Evolutionary conservation across 2,113 vertebrate species (phyloP), one percentile per base, ranked within the genome.

Genomic region (Acinonyx jubatus): DNA sequence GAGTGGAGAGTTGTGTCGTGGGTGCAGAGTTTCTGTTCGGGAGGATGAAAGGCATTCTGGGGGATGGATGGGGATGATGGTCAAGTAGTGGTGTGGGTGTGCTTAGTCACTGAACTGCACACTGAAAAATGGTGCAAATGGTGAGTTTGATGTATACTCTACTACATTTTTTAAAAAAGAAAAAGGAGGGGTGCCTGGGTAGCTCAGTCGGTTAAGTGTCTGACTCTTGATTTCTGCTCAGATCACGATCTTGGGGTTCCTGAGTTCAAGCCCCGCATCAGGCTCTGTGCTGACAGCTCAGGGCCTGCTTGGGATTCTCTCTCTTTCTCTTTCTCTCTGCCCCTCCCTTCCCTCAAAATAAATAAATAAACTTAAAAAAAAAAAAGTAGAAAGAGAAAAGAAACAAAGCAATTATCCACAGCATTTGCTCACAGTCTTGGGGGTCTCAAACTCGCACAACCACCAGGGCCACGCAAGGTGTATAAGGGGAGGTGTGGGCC

Each of bases 81-180:
- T 16, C 2, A 1, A 13, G 13, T 3, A 31, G 61, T 27, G 48
- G 6, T 5, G 9, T 41, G 33, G 0, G 11, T 29, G 33, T 23
- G 73, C n/a, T 50, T 23, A 2, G 13, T 55, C 45, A 16, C 55
- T 29, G 18, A 96, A 45, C 48, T 52, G 25, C n/a, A 55, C 23
- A 7, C 21, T 48, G 78, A 89, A 85, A 89, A 55, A 89, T 48
- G 57, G 27, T 41, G 31, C 41, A 45, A 66, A n/a, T 8, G 81
- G 41, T 55, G 25, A 29, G 4, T 48, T 93, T 68, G 61, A 29
- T 21, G 13, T 33, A 33, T 48, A 29, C 68, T 63, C 85, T 84
- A 55, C 33, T n/a, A 19, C n/a, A 79, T 15, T 82, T 29, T 8
- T 61, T 61, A 23, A 4, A 31, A 48, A 48, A 76, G 38, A 13